Conservation (phyloP, 1,140 invertebrate genomes). For the Steinernema khuongi region DNA sequence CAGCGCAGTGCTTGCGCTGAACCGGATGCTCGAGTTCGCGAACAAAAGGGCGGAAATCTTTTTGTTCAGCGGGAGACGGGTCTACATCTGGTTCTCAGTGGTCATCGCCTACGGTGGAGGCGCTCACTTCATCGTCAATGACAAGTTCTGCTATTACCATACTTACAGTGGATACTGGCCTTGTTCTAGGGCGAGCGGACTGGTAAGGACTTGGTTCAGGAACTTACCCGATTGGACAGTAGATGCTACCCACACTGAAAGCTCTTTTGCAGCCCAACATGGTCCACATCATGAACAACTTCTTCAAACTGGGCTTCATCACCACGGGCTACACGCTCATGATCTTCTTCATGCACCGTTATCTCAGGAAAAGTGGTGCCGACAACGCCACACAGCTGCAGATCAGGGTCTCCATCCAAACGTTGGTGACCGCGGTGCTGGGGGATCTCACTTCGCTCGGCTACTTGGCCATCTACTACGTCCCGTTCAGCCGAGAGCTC, state of each 20-base stretch:
- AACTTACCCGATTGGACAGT: no score
- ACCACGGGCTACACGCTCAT: not conserved
- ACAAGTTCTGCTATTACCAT: not conserved
- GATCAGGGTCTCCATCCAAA: not conserved
- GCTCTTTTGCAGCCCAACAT: not conserved
- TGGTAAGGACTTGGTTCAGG: not conserved
- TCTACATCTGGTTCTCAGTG: not conserved
- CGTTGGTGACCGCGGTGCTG: not conserved
- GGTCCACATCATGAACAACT: not conserved
- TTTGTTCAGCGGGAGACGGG: not conserved
- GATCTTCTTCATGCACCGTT: not conserved
- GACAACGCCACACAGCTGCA: not conserved
- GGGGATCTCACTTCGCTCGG: not conserved
- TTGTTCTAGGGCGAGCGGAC: not conserved
- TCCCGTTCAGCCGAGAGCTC: not conserved
- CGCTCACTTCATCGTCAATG: not conserved
- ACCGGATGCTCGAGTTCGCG: not conserved
- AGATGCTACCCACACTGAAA: no score
- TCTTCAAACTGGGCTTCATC: not conserved
- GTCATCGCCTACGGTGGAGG: not conserved
- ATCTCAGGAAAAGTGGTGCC: not conserved
- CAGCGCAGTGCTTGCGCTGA: not conserved
- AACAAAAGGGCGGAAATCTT: not conserved
- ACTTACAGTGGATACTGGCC: not conserved
- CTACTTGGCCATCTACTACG: not conserved